Percentiles rank a stretch among this genome's conserved stretches.
Conservation (phyloP, 53 echinoderm and acorn worm species). For the Holothuria leucospilota region DNA sequence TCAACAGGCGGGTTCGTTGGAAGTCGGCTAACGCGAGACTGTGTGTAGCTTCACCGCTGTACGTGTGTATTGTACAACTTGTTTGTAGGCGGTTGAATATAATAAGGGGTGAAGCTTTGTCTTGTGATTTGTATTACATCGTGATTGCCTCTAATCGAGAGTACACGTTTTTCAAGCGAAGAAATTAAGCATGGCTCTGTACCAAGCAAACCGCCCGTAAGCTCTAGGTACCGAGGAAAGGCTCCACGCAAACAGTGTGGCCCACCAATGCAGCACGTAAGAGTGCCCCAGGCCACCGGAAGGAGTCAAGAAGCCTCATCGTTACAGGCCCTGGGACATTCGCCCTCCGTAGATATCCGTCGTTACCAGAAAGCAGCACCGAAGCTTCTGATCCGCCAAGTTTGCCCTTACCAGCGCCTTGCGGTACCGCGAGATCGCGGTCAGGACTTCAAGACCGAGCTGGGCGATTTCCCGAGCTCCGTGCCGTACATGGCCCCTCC, state of each 20-base stretch:
- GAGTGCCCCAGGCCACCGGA: constrained; percentile 98
- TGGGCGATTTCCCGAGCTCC: constrained; percentile 99
- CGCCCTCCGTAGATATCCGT: constrained; percentile 99
- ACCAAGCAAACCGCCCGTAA: constrained; percentile 98
- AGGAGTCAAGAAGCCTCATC: constrained; percentile 99
- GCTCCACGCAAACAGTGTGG: no score
- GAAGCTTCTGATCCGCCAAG: constrained; percentile 99
- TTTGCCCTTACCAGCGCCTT: constrained; percentile 99
- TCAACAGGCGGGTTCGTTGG: no score
- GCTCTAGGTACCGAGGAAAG: constrained; percentile 95
- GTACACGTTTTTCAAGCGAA: no score
- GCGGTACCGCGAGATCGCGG: constrained; percentile 99
- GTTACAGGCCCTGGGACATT: constrained; percentile 99
- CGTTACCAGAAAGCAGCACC: constrained; percentile 99
- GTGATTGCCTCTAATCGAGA: no score
- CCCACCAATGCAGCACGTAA: constrained; percentile 99
- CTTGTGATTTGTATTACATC: no score
- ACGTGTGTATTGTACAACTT: no score
- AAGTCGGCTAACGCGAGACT: no score
- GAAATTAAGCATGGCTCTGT: constrained; percentile 97
- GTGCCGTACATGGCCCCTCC: constrained; percentile 99
- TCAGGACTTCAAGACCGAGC: constrained; percentile 99
- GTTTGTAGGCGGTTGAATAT: no score
- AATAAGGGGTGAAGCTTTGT: no score
- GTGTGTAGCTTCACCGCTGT: no score